Conservation (phyloP, 2,797 vertebrate species). For the Karalla daura region DNA sequence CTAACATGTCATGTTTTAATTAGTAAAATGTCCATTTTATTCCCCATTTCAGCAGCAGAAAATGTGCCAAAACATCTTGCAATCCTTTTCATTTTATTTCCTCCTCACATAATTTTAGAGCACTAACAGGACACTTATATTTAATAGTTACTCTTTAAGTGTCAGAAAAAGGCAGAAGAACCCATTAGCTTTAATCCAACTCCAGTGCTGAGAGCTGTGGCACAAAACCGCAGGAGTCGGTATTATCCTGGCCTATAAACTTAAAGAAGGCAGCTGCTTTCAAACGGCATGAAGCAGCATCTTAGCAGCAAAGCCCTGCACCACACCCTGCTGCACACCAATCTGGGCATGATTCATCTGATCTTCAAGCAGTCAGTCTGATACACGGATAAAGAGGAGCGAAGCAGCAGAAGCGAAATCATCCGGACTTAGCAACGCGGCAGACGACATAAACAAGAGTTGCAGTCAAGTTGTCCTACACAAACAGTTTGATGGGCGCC, state of each 20-base stretch:
- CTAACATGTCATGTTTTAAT: conserved; percentile 31
- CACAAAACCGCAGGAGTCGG: conserved; percentile 43
- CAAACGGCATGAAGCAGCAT: conserved; percentile 41
- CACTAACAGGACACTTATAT: conserved; percentile 19
- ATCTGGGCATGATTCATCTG: conserved; percentile 50
- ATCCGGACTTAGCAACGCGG: conserved; percentile 22
- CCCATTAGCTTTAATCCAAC: conserved; percentile 53
- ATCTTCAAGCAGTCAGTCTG: conserved; percentile 38
- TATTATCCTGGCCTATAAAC: conserved; percentile 50
- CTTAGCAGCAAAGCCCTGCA: conserved; percentile 13
- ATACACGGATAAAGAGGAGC: conserved; percentile 28
- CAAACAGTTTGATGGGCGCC: conserved; percentile 50
- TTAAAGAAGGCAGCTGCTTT: conserved; percentile 46
- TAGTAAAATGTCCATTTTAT: not conserved
- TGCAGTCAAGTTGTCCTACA: conserved; percentile 33
- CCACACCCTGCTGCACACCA: conserved; percentile 43
- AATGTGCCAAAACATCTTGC: conserved; percentile 18
- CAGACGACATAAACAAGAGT: conserved; percentile 25
- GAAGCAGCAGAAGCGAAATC: conserved; percentile 22
- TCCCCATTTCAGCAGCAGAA: conserved; percentile 8
- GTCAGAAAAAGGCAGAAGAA: conserved; percentile 42
- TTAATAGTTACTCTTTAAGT: conserved; percentile 33
- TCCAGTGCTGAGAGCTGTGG: conserved; percentile 33
- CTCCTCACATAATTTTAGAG: conserved; percentile 4
- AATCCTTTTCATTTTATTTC: conserved; percentile 14